phyloP scores from a whole-genome alignment of 2,797 vertebrate genomes.

The Lophius americanus region DNA sequence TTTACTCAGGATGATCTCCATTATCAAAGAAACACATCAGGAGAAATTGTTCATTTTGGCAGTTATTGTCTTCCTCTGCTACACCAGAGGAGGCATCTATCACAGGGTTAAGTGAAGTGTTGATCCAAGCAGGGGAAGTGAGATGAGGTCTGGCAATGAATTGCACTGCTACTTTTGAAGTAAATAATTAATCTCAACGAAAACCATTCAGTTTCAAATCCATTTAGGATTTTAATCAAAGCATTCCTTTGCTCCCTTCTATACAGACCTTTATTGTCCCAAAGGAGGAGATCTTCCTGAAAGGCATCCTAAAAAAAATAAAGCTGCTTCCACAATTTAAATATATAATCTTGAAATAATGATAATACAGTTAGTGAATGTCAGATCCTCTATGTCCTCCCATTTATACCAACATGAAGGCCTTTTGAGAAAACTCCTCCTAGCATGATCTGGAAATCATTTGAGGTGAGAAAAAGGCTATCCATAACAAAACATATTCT shows the following conservation, averaged over 20 bases:
- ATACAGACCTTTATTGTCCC: no score
- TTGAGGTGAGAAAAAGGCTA: no score
- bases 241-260: not conserved
- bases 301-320: not conserved
- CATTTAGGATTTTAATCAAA: not conserved
- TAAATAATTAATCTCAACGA: constrained; percentile 17
- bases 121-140: constrained; percentile 19
- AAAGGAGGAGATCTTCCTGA: no score
- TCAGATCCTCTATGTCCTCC: no score
- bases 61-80: constrained; percentile 42
- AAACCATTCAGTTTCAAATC: constrained; percentile 5
- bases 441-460: no score
- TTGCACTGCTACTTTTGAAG: not conserved
- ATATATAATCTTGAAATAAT: no score
- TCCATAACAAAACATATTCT: no score
- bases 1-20: constrained; percentile 13
- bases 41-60: constrained; percentile 41
- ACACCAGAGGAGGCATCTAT: constrained; percentile 28
- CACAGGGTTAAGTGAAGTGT: constrained; percentile 35
- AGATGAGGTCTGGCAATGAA: constrained; percentile 2
- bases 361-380: no score
- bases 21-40: constrained; percentile 53
- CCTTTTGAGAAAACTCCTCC: no score
- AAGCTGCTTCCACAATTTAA: not conserved
- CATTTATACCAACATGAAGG: no score